Conservation (phyloP, 2,888 invertebrate species). For the Scaptomyza caliginosa region DNA sequence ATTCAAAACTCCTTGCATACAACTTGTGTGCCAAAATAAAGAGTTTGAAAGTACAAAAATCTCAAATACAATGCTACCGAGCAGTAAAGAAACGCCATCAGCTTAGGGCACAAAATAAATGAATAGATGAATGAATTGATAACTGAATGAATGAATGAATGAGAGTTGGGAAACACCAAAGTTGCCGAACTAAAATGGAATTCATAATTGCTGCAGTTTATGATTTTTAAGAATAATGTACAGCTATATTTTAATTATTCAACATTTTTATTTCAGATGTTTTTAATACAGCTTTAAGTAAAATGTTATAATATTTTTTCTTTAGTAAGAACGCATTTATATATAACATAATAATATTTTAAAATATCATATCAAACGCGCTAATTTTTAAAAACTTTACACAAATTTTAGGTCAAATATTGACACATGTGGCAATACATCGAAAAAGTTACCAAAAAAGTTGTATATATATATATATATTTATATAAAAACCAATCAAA, state of each 20-base stretch:
- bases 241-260: constrained; percentile 8
- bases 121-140: constrained; percentile 71
- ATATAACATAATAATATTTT: too few species aligned
- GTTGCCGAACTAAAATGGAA: constrained; percentile 54
- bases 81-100: constrained; percentile 7
- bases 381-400: constrained; percentile 49
- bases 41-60: constrained; percentile 45
- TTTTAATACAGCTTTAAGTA: too few species aligned
- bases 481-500: constrained; percentile 76
- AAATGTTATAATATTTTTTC: background rate
- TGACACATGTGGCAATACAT: constrained; percentile 63
- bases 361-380: too few species aligned
- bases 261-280: background rate
- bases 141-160: constrained; percentile 51
- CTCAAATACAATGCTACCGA: constrained; percentile 32
- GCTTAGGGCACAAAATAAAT: constrained; percentile 55
- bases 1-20: constrained; percentile 32
- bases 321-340: too few species aligned
- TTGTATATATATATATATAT: too few species aligned
- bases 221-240: background rate
- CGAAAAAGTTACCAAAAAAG: constrained; percentile 29
- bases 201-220: constrained; percentile 53
- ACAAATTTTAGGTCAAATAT: constrained; percentile 60
- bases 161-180: constrained; percentile 42
- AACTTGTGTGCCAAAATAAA: constrained; percentile 34